These are phyloP conservation scores for Onychorhynchus coronatus DNA, from an alignment of 2,113 vertebrate species.

Conservation along the genomic window DNA sequence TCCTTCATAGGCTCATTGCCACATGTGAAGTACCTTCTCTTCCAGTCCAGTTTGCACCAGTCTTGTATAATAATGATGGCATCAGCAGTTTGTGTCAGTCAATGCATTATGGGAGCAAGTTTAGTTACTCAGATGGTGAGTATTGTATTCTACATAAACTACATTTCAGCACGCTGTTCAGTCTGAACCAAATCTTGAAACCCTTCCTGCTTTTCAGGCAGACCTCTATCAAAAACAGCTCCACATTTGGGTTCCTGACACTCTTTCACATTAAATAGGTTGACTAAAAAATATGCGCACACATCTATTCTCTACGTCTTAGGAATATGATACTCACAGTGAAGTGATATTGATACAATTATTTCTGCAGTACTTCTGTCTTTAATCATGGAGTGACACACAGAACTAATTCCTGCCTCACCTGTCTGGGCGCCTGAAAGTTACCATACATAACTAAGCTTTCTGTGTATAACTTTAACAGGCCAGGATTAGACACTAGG, in stretches of 20 bases:
- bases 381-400: background rate
- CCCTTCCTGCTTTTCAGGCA: background rate
- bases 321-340: background rate
- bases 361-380: background rate
- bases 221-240: background rate
- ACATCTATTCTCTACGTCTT: background rate
- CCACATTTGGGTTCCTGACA: fast-evolving
- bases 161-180: background rate
- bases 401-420: background rate
- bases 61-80: background rate
- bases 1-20: background rate
- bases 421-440: background rate
- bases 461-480: background rate
- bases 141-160: background rate
- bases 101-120: background rate
- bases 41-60: background rate
- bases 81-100: background rate
- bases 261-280: background rate
- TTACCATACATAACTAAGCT: background rate
- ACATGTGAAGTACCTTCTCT: background rate
- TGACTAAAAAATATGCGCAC: background rate
- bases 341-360: background rate
- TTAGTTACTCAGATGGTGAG: background rate
- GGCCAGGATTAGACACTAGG: background rate
- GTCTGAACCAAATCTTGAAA: background rate